A percentile compares a stretch with the other conserved stretches of the same genome.
Evolutionary conservation across 1,140 invertebrate species (phyloP).

Genomic region (Drosophila bocqueti): DNA sequence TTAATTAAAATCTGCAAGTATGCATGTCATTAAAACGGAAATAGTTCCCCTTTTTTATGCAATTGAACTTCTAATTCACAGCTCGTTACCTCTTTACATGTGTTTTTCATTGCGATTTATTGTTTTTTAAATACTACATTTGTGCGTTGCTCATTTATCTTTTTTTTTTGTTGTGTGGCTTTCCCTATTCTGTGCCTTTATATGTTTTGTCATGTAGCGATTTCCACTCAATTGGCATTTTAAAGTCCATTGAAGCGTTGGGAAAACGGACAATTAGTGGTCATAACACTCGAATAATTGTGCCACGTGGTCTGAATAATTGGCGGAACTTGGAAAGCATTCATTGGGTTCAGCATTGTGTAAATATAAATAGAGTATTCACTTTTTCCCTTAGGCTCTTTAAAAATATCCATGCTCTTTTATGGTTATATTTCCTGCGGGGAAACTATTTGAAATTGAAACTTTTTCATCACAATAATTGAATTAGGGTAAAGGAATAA

Average conservation of each 20-base stretch:
- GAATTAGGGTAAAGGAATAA: not conserved
- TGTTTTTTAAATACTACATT: constrained; percentile 9
- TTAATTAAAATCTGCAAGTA: constrained; percentile 67
- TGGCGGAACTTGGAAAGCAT: constrained; percentile 5
- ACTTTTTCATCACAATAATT: constrained; percentile 5
- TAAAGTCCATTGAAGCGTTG: constrained; percentile 5
- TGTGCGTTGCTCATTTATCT: constrained; percentile 16
- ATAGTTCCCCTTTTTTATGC: constrained; percentile 6
- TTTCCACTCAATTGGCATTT: constrained; percentile 32
- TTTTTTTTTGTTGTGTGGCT: not conserved
- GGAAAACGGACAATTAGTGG: constrained; percentile 26
- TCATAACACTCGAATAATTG: constrained; percentile 32
- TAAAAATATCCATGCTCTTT: constrained; percentile 4
- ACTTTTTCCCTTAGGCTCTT: not conserved
- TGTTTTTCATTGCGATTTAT: constrained; percentile 19
- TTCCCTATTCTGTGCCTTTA: not conserved
- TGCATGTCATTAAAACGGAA: constrained; percentile 51
- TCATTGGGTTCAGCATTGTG: not conserved
- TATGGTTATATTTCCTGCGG: not conserved
- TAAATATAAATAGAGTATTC: not conserved
- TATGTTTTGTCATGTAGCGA: constrained; percentile 15
- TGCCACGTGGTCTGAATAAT: constrained; percentile 9
- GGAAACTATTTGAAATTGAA: constrained; percentile 20
- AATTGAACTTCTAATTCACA: constrained; percentile 24
- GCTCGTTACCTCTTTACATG: constrained; percentile 19